Percentiles rank a stretch among this genome's conserved stretches.
These are phyloP conservation scores for Mythimna pallens DNA, from an alignment of 2,888 invertebrate genomes.

Conservation along the genomic window DNA sequence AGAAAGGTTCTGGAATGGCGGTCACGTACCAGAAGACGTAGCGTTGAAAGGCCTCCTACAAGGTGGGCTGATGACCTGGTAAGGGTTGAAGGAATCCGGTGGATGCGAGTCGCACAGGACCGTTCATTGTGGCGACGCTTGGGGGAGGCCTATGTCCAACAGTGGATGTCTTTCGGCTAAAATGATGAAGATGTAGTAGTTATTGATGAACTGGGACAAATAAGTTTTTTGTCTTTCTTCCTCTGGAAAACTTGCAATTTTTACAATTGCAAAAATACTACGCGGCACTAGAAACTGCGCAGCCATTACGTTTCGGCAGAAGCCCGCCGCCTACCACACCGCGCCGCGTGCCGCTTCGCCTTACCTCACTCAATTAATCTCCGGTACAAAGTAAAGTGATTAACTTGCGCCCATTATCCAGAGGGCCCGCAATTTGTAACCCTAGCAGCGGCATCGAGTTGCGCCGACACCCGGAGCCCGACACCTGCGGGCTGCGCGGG, in stretches of 20 bases:
- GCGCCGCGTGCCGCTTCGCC: background rate
- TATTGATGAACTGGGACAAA: background rate
- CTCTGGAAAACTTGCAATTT: background rate
- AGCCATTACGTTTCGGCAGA: too few relatives aligned
- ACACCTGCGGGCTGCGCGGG: background rate
- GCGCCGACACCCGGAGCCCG: background rate
- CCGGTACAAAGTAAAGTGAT: constrained; percentile 51
- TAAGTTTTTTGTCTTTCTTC: background rate
- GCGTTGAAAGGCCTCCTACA: too few relatives aligned
- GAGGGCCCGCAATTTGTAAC: constrained; percentile 53
- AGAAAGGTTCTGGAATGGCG: too few relatives aligned
- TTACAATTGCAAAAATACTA: background rate
- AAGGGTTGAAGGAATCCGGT: too few relatives aligned
- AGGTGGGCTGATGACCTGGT: too few relatives aligned
- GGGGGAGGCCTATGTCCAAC: too few relatives aligned
- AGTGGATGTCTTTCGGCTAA: too few relatives aligned
- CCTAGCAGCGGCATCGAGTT: constrained; percentile 36
- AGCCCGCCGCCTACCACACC: background rate
- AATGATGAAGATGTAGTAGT: too few relatives aligned
- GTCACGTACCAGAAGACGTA: too few relatives aligned
- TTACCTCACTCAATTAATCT: constrained; percentile 37
- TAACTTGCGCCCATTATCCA: constrained; percentile 51
- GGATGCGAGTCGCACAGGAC: too few relatives aligned
- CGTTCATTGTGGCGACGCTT: too few relatives aligned
- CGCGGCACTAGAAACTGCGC: background rate